These are phyloP conservation scores for Tragelaphus oryx DNA, from an alignment of 2,797 vertebrate species.

Conservation along the genomic window DNA sequence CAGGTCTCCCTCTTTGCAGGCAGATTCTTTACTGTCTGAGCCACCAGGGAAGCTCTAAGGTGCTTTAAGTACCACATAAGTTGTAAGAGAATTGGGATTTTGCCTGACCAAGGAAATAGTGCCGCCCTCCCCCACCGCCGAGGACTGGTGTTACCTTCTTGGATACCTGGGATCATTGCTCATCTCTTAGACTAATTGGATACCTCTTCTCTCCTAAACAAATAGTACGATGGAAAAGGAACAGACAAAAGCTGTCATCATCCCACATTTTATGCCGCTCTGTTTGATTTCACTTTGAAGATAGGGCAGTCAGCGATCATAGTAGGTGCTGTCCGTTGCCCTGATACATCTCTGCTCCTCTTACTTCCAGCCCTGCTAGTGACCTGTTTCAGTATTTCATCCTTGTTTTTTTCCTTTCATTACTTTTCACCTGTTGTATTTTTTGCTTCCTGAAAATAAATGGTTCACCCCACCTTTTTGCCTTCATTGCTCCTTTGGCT, in stretches of 20 bases:
- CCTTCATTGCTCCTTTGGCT: not conserved
- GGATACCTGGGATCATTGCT: not conserved
- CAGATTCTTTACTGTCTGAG: not conserved
- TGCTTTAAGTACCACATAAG: not conserved
- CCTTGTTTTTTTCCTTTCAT: not conserved
- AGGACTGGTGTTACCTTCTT: not conserved
- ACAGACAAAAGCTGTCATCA: not conserved
- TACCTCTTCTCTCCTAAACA: not conserved
- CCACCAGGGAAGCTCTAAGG: not conserved
- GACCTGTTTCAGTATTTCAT: not conserved
- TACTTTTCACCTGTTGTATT: not conserved
- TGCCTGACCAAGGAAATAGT: not conserved
- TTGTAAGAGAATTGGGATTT: not conserved
- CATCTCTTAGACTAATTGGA: not conserved
- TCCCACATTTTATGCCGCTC: not conserved
- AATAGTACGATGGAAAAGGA: not conserved
- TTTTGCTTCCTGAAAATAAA: not conserved
- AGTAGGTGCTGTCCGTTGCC: not conserved
- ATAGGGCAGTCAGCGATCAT: not conserved
- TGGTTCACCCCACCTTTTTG: not conserved
- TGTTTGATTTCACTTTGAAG: not conserved
- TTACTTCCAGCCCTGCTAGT: not conserved
- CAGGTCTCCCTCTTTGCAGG: not conserved
- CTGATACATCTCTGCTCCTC: not conserved
- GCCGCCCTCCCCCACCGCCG: rapidly evolving